A percentile compares a stretch with the other conserved stretches of the same genome.
These are phyloP conservation scores for Aradus depressus DNA, from an alignment of 2,888 invertebrate genomes.

Conservation along the genomic window DNA sequence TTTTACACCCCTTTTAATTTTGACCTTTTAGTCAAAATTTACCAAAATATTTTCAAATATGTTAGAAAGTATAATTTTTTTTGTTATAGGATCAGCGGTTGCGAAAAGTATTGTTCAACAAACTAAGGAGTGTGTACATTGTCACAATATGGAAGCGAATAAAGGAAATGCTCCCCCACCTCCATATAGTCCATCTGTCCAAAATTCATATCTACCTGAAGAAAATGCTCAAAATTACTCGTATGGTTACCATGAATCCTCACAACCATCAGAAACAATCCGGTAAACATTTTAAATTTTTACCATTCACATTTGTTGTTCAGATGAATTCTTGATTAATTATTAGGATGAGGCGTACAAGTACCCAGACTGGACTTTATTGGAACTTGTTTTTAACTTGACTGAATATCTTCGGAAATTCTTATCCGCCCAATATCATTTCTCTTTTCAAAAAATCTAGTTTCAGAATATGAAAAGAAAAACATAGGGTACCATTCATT, in stretches of 20 bases:
- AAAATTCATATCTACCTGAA: not conserved
- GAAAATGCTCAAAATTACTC: constrained; percentile 1
- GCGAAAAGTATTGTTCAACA: constrained; percentile 18
- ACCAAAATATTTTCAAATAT: not conserved
- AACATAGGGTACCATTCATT: too few relatives aligned
- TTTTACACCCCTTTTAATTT: not conserved
- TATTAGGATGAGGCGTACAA: too few relatives aligned
- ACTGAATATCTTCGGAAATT: too few relatives aligned
- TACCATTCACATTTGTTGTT: not conserved
- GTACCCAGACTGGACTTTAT: too few relatives aligned
- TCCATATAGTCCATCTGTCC: constrained; percentile 11
- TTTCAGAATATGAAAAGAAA: too few relatives aligned
- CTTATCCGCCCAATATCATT: too few relatives aligned
- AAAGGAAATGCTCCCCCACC: constrained; percentile 22
- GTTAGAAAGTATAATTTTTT: not conserved
- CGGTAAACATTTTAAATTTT: not conserved
- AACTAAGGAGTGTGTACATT: constrained; percentile 21
- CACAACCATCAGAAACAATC: not conserved
- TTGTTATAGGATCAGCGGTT: constrained; percentile 18
- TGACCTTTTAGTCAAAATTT: not conserved
- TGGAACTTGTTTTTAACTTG: too few relatives aligned
- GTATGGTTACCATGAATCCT: not conserved
- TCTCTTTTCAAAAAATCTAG: too few relatives aligned
- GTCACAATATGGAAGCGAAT: constrained; percentile 20
- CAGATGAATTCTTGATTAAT: too few relatives aligned